Evolutionary conservation across 2,797 vertebrate genomes (phyloP), one percentile per base, ranked within the genome.

Genomic region (Pangasius djambal): DNA sequence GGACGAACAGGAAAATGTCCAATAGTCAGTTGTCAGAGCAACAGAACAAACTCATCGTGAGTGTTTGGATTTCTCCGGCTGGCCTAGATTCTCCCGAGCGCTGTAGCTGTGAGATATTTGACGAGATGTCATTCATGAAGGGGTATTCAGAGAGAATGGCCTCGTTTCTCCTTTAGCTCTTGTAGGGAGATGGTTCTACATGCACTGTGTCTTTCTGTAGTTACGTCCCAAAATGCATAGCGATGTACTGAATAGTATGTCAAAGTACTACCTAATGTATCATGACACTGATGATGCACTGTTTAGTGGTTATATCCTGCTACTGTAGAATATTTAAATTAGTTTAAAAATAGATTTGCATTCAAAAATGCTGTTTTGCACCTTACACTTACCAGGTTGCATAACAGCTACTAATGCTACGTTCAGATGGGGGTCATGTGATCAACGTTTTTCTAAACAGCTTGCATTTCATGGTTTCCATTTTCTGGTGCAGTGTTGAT

Each of bases 1-100:
- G 20, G 10, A 65, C 37, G 15, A 9, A 13, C 20, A 75, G 59
- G 25, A 40, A 20, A 63, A 37, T 79, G n/a, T 89, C 18, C 31
- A 37, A 88, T 91, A 86, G 90, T 74, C 93, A 74, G 94, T 95
- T 95, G 91, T 94, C 92, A 92, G 87, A 94, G 94, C 93, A 94
- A 94, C 93, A 87, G 83, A 83, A 75, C 88, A 2, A 87, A 81
- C 88, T 92, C 57, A 75, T 69, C 57, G 83, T 67, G 15, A 44
- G 31, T 16, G 90, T 88, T 86, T 89, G 0, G 72, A 83, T 90
- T 91, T 90, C 91, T 88, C 82, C 92, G 57, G 65, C 85, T 88
- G 92, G 61, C 86, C 92, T 87, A 89, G 83, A 91, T 89, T 83
- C 59, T 3, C 59, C 18, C 20, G 81, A 88, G 67, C 55, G 20